phyloP scores from a whole-genome alignment of 2,797 vertebrate species.

The Scolopax bukidnonensis region DNA sequence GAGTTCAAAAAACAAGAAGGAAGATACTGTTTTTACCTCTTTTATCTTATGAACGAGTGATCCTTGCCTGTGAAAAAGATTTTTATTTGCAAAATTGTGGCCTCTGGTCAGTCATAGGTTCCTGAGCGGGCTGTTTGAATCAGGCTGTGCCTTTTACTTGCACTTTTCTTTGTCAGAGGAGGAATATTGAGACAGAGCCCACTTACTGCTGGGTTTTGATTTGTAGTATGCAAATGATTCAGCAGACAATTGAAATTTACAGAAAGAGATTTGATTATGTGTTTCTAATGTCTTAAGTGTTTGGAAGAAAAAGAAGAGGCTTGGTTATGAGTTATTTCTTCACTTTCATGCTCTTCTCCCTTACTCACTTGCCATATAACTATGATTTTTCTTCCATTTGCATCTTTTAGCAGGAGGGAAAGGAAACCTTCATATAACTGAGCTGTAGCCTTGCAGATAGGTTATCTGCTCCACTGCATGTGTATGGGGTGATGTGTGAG shows the following conservation, averaged over 20 bases:
- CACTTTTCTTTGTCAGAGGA: background rate
- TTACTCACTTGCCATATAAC: background rate
- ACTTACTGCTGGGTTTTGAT: background rate
- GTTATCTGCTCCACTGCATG: background rate
- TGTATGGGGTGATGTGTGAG: background rate
- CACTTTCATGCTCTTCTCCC: background rate
- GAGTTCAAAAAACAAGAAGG: background rate
- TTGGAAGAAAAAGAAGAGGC: background rate
- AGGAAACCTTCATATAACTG: background rate
- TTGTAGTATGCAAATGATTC: background rate
- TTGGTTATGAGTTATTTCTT: background rate
- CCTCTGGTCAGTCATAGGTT: background rate
- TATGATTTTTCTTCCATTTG: background rate
- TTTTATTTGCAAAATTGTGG: background rate
- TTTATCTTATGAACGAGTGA: background rate
- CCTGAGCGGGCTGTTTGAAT: background rate
- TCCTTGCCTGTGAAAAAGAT: background rate
- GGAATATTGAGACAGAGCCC: background rate
- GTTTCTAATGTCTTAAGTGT: background rate
- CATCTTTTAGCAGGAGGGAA: background rate
- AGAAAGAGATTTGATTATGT: background rate
- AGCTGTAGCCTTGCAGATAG: background rate
- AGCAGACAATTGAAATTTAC: background rate
- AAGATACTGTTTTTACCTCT: background rate
- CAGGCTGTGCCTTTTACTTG: background rate